phyloP scores from a whole-genome alignment of 2,888 invertebrate genomes.

The Crossocerus cetratus region DNA sequence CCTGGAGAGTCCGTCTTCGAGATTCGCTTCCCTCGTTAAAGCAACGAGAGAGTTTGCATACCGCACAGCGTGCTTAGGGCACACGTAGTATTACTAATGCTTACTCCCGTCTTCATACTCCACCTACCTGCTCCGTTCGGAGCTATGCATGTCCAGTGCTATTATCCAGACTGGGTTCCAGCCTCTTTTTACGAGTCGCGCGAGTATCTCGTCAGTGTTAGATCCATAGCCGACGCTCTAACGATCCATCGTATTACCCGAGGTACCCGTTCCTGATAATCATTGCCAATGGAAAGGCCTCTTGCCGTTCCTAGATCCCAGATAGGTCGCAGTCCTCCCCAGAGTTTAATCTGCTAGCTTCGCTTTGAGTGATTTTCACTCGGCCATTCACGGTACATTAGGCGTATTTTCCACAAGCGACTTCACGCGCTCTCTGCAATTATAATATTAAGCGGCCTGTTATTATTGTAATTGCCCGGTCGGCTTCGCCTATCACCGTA shows the following conservation, averaged over 20 bases:
- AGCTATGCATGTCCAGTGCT: neutral
- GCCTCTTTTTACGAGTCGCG: neutral
- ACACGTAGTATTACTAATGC: conserved; percentile 20
- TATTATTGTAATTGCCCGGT: conserved; percentile 76
- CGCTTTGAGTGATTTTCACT: too few relatives aligned
- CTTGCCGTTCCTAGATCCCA: too few relatives aligned
- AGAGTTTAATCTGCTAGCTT: too few relatives aligned
- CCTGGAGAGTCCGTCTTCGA: conserved; percentile 67
- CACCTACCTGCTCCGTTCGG: neutral
- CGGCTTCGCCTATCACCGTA: conserved; percentile 45
- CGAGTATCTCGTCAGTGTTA: neutral
- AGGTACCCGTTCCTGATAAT: too few relatives aligned
- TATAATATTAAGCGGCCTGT: conserved; percentile 62
- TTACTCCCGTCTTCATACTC: conserved; percentile 30
- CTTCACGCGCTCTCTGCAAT: neutral
- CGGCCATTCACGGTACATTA: neutral
- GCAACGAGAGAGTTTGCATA: conserved; percentile 73
- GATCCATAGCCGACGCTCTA: neutral
- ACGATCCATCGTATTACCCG: neutral
- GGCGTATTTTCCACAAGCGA: neutral
- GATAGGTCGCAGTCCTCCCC: too few relatives aligned
- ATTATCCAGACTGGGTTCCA: neutral
- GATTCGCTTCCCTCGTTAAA: conserved; percentile 77
- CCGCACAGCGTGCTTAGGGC: conserved; percentile 46
- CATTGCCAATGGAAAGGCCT: too few relatives aligned